A percentile compares a stretch with the other conserved stretches of the same genome.
Evolutionary conservation across 1,140 invertebrate species (phyloP).

Genomic region (Drosophila tropicalis): DNA sequence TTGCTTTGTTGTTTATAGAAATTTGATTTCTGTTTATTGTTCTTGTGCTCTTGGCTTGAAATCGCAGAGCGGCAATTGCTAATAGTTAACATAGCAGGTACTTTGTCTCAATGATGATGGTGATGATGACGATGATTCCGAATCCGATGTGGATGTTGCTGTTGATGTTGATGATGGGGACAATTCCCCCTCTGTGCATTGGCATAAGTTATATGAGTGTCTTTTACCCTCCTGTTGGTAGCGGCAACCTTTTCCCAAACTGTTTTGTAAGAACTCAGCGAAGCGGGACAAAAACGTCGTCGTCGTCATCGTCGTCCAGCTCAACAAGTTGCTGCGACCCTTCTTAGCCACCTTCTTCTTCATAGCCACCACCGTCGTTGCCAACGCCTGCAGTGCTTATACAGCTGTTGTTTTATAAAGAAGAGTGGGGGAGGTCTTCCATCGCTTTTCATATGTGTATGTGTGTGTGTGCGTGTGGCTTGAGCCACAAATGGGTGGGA

Average conservation of each 20-base stretch:
- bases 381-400: constrained; percentile 39
- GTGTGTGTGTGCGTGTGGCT: no score
- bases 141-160: constrained; percentile 1
- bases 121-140: constrained; percentile 38
- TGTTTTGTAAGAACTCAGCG: constrained; percentile 56
- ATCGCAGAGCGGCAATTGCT: constrained; percentile 26
- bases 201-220: constrained; percentile 48
- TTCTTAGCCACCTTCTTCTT: constrained; percentile 28
- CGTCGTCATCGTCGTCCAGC: constrained; percentile 46
- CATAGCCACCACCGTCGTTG: not conserved
- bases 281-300: constrained; percentile 59
- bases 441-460: not conserved
- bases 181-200: constrained; percentile 38
- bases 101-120: constrained; percentile 38
- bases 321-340: constrained; percentile 65
- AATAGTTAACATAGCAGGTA: constrained; percentile 61
- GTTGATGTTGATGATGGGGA: constrained; percentile 24
- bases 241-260: not conserved
- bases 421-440: not conserved
- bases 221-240: constrained; percentile 20
- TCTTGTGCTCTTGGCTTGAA: constrained; percentile 28
- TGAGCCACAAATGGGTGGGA: not conserved
- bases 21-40: constrained; percentile 77
- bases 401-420: constrained; percentile 67
- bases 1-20: constrained; percentile 63